Conservation (phyloP, 2,797 vertebrate genomes). For the Triplophysa bombifrons region DNA sequence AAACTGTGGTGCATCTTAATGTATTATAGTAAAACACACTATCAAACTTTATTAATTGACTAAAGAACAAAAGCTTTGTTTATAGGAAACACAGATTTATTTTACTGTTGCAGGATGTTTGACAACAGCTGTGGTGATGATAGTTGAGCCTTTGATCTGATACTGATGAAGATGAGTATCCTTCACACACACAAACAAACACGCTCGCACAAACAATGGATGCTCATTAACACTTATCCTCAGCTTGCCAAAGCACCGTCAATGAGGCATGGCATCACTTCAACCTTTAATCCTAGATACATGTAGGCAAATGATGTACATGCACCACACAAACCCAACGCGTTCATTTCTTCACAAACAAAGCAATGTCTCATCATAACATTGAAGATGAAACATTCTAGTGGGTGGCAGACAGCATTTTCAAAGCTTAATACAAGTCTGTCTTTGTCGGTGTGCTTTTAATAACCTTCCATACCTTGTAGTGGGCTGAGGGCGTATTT, state of each 20-base stretch:
- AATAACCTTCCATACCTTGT: conserved; percentile 55
- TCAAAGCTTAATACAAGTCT: conserved; percentile 1
- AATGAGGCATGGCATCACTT: conserved; percentile 55
- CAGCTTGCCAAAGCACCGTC: conserved; percentile 50
- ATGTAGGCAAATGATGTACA: not conserved
- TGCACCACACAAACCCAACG: conserved; percentile 3
- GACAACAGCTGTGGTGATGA: conserved; percentile 38
- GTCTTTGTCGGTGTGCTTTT: conserved; percentile 30
- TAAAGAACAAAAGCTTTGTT: not conserved
- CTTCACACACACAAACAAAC: conserved; percentile 5
- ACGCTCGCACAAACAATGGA: conserved; percentile 39
- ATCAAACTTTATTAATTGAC: not conserved
- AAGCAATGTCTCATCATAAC: conserved; percentile 19
- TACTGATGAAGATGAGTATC: conserved; percentile 47
- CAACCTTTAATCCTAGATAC: conserved; percentile 34
- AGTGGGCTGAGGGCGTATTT: conserved; percentile 50
- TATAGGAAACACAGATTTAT: not conserved
- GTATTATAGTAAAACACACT: not conserved
- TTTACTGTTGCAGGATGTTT: conserved; percentile 14
- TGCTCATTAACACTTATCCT: conserved; percentile 58
- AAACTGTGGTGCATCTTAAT: not conserved
- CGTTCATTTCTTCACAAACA: not conserved
- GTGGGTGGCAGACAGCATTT: not conserved
- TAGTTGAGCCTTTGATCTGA: conserved; percentile 51
- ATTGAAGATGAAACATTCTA: conserved; percentile 11